Percentiles rank a stretch among this genome's conserved stretches.
These are phyloP conservation scores for Cherax destructor DNA, from an alignment of 1,140 invertebrate species.

Conservation along the genomic window DNA sequence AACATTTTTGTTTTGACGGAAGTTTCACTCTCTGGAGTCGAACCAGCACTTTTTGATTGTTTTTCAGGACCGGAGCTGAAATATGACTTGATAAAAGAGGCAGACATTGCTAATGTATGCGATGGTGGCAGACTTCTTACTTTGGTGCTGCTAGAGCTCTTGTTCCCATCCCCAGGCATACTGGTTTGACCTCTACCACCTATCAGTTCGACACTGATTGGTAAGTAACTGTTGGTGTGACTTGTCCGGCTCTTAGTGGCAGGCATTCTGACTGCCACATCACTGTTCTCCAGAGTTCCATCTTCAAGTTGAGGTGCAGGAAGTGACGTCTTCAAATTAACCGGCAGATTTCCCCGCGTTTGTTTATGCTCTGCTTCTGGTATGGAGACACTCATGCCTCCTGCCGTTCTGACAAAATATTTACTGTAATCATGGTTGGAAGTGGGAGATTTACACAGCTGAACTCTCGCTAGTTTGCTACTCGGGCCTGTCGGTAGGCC, in stretches of 20 bases:
- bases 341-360: too few species aligned
- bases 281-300: neutral
- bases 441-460: constrained; percentile 15
- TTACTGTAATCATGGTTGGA: constrained; percentile 1
- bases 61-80: constrained; percentile 40
- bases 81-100: constrained; percentile 54
- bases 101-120: constrained; percentile 46
- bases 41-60: constrained; percentile 19
- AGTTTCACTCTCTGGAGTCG: constrained; percentile 47
- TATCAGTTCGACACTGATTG: constrained; percentile 51
- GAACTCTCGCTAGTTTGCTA: constrained; percentile 5
- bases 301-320: constrained; percentile 2
- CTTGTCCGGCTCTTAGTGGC: neutral
- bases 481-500: neutral
- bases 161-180: constrained; percentile 39
- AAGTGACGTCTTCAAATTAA: too few species aligned
- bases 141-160: constrained; percentile 17
- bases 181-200: constrained; percentile 45
- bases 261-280: neutral
- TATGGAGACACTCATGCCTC: constrained; percentile 51
- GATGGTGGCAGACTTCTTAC: constrained; percentile 51
- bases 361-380: constrained; percentile 8
- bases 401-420: constrained; percentile 44
- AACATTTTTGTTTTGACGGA: constrained; percentile 60
- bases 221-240: constrained; percentile 29